These are phyloP conservation scores for Coenobita brevimanus DNA, from an alignment of 1,140 invertebrate genomes.

Conservation along the genomic window DNA sequence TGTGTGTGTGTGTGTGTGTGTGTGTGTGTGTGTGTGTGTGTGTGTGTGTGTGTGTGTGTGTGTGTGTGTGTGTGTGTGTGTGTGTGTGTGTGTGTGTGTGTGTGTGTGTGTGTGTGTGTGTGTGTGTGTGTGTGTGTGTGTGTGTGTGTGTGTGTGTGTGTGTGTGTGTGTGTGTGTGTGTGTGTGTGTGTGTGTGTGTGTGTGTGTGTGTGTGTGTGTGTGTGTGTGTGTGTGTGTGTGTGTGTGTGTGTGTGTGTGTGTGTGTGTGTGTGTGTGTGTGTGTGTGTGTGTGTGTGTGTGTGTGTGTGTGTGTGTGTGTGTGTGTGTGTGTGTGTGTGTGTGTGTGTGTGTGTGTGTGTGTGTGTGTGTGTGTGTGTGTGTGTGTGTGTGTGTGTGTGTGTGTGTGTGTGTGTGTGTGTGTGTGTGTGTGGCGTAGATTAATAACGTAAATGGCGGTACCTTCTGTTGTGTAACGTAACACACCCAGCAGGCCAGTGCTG, in stretches of 20 bases:
- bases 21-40: neutral
- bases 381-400: neutral
- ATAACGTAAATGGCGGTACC: no score
- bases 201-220: neutral
- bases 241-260: neutral
- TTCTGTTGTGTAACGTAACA: no score
- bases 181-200: neutral
- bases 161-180: neutral
- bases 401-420: neutral
- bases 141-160: neutral
- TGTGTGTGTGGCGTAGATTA: no score
- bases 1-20: neutral
- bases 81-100: neutral
- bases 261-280: neutral
- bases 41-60: neutral
- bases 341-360: neutral
- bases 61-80: neutral
- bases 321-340: neutral
- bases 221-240: neutral
- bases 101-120: neutral
- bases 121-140: neutral
- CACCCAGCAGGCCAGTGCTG: no score
- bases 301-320: neutral
- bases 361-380: neutral
- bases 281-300: neutral